phyloP scores from a whole-genome alignment of 1,140 invertebrate species.

The Musca vetustissima region DNA sequence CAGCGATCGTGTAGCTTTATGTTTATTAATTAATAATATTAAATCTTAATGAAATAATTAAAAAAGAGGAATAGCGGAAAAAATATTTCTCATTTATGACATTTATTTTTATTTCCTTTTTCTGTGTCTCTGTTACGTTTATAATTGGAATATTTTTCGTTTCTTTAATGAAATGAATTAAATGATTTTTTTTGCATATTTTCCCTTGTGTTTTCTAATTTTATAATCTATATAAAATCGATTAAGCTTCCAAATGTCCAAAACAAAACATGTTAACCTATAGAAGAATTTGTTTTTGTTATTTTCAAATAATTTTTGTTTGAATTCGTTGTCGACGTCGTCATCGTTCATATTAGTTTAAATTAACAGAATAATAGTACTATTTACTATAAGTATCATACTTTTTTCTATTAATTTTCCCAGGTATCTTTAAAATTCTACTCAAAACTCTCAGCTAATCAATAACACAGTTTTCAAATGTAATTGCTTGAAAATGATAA shows the following conservation, averaged over 20 bases:
- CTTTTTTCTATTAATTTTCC: too few relatives aligned
- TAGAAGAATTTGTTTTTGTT: conserved; percentile 22
- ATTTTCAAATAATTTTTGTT: conserved; percentile 15
- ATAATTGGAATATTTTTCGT: neutral
- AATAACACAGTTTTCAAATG: too few relatives aligned
- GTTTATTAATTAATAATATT: conserved; percentile 11
- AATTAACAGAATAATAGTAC: conserved; percentile 10
- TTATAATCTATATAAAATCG: conserved; percentile 9
- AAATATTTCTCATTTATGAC: neutral
- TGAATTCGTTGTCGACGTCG: neutral
- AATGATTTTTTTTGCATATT: neutral
- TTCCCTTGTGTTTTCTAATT: conserved; percentile 1
- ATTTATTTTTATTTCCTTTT: neutral
- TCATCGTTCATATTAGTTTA: conserved; percentile 6
- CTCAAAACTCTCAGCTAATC: too few relatives aligned
- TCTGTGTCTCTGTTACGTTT: neutral
- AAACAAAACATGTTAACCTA: conserved; percentile 19
- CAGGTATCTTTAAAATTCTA: too few relatives aligned
- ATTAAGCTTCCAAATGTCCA: conserved; percentile 18
- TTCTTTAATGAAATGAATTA: neutral
- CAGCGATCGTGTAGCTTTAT: conserved; percentile 15
- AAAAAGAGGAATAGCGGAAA: neutral
- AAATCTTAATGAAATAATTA: neutral
- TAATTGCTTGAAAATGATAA: too few relatives aligned
- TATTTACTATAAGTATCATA: conserved; percentile 3